These are phyloP conservation scores for Pachyuromys duprasi DNA, from an alignment of 2,797 vertebrate species.

Conservation along the genomic window DNA sequence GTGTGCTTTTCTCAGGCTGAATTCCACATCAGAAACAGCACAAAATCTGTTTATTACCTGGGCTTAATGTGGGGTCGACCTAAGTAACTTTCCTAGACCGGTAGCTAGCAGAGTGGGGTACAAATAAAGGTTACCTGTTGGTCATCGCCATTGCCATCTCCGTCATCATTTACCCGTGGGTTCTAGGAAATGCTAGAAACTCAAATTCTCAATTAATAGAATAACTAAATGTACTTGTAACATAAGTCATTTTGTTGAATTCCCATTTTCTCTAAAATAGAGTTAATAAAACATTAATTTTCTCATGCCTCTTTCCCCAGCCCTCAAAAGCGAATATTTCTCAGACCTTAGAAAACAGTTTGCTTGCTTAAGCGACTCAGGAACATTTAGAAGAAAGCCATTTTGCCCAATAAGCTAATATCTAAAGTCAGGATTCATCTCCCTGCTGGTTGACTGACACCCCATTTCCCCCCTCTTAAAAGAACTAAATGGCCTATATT, in stretches of 20 bases:
- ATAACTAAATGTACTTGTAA: not conserved
- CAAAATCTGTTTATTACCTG: not conserved
- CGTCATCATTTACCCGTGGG: not conserved
- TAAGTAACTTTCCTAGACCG: not conserved
- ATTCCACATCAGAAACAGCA: not conserved
- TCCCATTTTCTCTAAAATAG: not conserved
- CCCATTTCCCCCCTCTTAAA: constrained; percentile 70
- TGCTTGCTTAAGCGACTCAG: constrained; percentile 26
- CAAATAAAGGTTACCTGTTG: not conserved
- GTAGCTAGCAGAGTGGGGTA: not conserved
- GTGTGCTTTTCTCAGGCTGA: not conserved
- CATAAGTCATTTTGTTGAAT: constrained; percentile 28
- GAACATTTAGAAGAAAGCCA: constrained; percentile 57
- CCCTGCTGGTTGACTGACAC: constrained; percentile 79
- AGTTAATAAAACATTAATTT: constrained; percentile 60
- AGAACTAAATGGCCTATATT: constrained; percentile 78
- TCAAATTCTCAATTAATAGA: not conserved
- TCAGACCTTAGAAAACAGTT: constrained; percentile 63
- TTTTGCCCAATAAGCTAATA: constrained; percentile 73
- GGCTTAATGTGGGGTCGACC: not conserved
- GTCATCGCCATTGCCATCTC: not conserved
- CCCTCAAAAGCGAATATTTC: not conserved
- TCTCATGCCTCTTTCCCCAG: constrained; percentile 8
- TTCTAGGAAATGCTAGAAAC: constrained; percentile 29
- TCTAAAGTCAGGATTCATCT: constrained; percentile 64